Conservation (phyloP, 2,888 invertebrate species). For the Orthosia gothica region DNA sequence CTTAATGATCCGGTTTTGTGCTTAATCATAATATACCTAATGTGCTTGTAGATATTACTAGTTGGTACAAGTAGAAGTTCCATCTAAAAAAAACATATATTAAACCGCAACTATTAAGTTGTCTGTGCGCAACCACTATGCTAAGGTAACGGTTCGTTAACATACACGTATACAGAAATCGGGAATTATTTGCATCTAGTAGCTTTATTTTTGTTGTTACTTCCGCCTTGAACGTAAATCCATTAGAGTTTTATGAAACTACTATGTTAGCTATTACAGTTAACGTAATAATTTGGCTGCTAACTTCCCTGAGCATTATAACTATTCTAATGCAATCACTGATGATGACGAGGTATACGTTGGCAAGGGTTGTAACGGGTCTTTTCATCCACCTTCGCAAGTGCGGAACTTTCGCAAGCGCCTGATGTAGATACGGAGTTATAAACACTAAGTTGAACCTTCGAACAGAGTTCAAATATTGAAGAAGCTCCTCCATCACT, state of each 20-base stretch:
- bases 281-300: slow-evolving; percentile 30
- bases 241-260: slow-evolving; percentile 39
- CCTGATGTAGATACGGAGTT: too few relatives aligned
- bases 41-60: background rate
- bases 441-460: too few relatives aligned
- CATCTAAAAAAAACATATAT: background rate
- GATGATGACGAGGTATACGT: background rate
- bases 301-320: slow-evolving; percentile 41
- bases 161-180: background rate
- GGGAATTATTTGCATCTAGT: background rate
- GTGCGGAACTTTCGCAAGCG: too few relatives aligned
- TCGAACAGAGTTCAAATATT: too few relatives aligned
- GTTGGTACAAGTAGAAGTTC: too few relatives aligned
- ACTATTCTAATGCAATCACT: slow-evolving; percentile 43
- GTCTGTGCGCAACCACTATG: too few relatives aligned
- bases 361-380: too few relatives aligned
- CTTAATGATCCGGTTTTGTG: background rate
- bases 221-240: slow-evolving; percentile 42
- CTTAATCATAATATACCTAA: background rate
- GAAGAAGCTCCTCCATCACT: too few relatives aligned
- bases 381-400: too few relatives aligned
- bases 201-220: slow-evolving; percentile 18
- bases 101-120: too few relatives aligned
- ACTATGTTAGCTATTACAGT: slow-evolving; percentile 27
- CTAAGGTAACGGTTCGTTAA: background rate